Base-by-base conservation (phyloP, 1,140 invertebrate species). In the Campodea augens region DNA sequence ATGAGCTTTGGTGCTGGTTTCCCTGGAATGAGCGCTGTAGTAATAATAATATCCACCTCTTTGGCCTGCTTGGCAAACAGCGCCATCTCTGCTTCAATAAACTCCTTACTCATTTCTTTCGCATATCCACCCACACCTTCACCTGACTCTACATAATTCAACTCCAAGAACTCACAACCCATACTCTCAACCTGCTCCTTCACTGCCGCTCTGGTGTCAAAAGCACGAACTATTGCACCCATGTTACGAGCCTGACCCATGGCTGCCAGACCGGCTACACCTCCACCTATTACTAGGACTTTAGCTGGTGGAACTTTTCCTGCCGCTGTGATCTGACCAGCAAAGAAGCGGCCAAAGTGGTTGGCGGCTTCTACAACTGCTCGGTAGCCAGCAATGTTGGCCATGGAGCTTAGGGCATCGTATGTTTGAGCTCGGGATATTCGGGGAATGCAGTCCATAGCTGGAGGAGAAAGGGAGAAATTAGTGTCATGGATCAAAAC, bases 161-260 rank as follows among this genome's bases (percentile, higher is more conserved):
- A 32, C 54, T 81, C 78, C 27, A 89, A 67, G 61, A 88, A 89
- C 63, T 88, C 79, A 3, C 82, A 85, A 21, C 87, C 87, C 48
- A 91, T 71, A 19, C 81, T 84, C 61, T 90, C 80, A n/a, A 90
- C 80, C 66, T 91, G 86, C 59, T 90, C 86, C 55, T 84, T 80
- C 1, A 89, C 85, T 20, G 81, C 81, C 2, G 81, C 73, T 38
- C 87, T 62, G 0, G 85, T 89, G 59, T 92, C 87, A 64, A 90
- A 91, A 40, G 76, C 83, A 39, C 85, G 62, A 0, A 90, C 86
- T 43, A 88, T 77, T 32, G 86, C 86, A 23, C 86, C 87, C 82
- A 91, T 85, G 57, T 78, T 82, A 54, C 78, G 78, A 1, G 86
- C 86, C 47, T 85, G 82, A 7, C 79, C 86, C 44, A 84, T 77